Base-by-base conservation (phyloP, 2,113 vertebrate species). In the Nipponia nippon region DNA sequence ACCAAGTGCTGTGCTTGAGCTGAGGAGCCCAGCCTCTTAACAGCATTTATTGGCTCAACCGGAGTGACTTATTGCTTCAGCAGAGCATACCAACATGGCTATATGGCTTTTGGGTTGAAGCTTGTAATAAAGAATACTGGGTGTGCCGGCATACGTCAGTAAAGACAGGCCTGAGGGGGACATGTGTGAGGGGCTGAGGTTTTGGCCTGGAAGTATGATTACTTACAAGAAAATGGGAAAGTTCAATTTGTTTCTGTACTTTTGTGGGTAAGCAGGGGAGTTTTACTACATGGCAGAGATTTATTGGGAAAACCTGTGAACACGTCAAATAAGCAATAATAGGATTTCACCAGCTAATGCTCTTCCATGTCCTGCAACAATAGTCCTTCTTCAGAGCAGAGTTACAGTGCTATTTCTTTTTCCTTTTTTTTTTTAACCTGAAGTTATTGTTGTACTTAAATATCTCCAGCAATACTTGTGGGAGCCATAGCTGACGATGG, bases 101-200 rank as follows among this genome's bases (percentile, higher is more conserved):
- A 15, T 40, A 61, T 44, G 40, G 21, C 42, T 90, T 89, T 77
- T 40, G 63, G 58, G 22, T 25, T 92, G 49, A 83, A 86, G 30
- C 7, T 84, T 71, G 32, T 32, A 75, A 34, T 67, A 69, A 91
- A 91, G 73, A 89, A 79, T 17, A 66, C 7, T 62, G 66, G 14
- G 21, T 88, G 59, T 67, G 63, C 23, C 6, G 1, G 42, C 13
- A 49, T 18, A 53, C 0, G 0, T 46, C 52, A 75, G 7, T 47
- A 40, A 66, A 80, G 67, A 78, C 26, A 86, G 27, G 13, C 34
- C 70, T 71, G 44, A 56, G 27, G 26, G 69, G 36, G 0, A 67
- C 30, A 55, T 26, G 18, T 53, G 42, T 44, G 61, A 89, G 7
- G 12, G 59, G 30, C 14, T 26, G 47, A 79, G 30, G 7, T 52